Evolutionary conservation across 64 coral and sea anemone species (phyloP).

Genomic region (Pocillopora verrucosa): DNA sequence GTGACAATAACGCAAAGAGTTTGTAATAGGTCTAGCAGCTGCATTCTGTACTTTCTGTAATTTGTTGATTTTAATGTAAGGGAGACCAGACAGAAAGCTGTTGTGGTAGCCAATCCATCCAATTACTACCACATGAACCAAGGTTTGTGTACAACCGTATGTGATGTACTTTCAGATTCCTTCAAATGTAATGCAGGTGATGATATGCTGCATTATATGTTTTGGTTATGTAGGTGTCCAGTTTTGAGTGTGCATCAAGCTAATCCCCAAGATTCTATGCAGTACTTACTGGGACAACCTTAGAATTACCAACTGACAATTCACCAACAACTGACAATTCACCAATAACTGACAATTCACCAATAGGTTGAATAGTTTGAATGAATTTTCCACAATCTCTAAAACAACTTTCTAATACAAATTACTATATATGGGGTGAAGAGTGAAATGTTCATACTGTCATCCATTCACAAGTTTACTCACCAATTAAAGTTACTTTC

Average conservation of each 20-base stretch:
- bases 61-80: not conserved
- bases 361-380: no score
- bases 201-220: slow-evolving; percentile 15
- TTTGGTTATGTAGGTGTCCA: not conserved
- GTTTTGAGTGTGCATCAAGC: not conserved
- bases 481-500: no score
- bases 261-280: slow-evolving; percentile 15
- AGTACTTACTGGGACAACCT: not conserved
- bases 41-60: not conserved
- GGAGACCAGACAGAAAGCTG: slow-evolving; percentile 5
- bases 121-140: slow-evolving; percentile 13
- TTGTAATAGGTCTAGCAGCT: no score
- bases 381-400: no score
- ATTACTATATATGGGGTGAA: no score
- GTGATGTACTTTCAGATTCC: slow-evolving; percentile 22
- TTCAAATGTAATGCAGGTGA: slow-evolving; percentile 24
- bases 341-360: no score
- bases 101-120: slow-evolving; percentile 17
- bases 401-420: no score
- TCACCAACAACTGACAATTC: no score
- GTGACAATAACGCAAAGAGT: no score
- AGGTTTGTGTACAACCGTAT: not conserved
- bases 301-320: no score
- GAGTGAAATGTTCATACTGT: no score
- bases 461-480: no score